These are phyloP conservation scores for Germaria angustata DNA, from an alignment of 2,888 invertebrate species.

Conservation along the genomic window DNA sequence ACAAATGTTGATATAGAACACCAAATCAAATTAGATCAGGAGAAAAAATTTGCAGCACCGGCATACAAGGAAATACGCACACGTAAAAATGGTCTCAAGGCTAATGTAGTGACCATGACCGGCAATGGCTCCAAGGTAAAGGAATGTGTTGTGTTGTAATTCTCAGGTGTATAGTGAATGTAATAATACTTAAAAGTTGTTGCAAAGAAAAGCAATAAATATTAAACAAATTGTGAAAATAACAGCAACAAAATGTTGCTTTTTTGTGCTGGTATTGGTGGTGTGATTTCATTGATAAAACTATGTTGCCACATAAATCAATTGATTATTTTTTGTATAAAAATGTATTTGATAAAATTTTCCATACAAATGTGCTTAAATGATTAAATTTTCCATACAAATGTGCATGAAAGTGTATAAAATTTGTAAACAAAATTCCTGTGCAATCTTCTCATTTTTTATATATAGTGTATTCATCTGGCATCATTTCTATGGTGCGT, in stretches of 20 bases:
- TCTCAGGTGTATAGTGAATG: background rate
- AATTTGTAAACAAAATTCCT: background rate
- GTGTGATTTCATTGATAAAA: constrained; percentile 43
- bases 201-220: background rate
- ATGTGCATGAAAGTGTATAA: background rate
- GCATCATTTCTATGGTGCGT: background rate
- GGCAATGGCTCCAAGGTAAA: constrained; percentile 73
- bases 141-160: background rate
- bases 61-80: constrained; percentile 75
- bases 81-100: constrained; percentile 71
- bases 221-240: background rate
- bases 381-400: background rate
- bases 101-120: constrained; percentile 52
- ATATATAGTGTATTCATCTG: too few relatives aligned
- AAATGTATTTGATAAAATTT: too few relatives aligned
- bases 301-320: constrained; percentile 19
- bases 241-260: constrained; percentile 4
- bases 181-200: background rate
- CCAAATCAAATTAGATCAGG: constrained; percentile 46
- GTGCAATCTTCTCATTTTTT: background rate
- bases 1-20: constrained; percentile 51
- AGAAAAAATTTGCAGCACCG: constrained; percentile 73
- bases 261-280: constrained; percentile 12
- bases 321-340: too few relatives aligned
- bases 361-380: too few relatives aligned